Base-by-base conservation (phyloP, 2,888 invertebrate species). In the Ennomos quercinarius region DNA sequence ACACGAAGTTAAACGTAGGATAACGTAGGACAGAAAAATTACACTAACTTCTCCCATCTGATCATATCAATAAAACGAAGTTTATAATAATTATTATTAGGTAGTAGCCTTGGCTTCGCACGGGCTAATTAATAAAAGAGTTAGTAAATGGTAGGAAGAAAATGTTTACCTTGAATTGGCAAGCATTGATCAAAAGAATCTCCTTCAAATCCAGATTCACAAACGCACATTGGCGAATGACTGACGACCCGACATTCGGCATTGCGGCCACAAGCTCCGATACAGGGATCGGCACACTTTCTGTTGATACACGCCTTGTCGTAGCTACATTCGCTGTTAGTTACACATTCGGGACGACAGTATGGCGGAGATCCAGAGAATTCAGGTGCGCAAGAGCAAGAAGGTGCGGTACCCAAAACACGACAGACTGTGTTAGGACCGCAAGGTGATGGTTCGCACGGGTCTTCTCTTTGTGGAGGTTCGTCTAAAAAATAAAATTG, bases 201-300 rank as follows among this genome's bases (percentile, higher is more conserved):
- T 48, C 97, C 97, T 60, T 95, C 93, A 77, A 94, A 94, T 55
- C 94, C 94, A 35, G 87, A 78, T 66, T 95, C 95, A 77, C 98
- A 98, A 54, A 94, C 94, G 77, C 98, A 98, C 59, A 97, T 95
- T 1, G 98, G 97, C 69, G 96, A 96, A 82, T 98, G 98, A 80
- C 97, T 97, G 52, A 97, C 94, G 1, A 96, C 96, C 61, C 95
- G 93, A 78, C 98, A 98, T 52, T 94, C 88, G 0, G 98, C 96
- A 56, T 95, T 94, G 63, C 94, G 93, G 51, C 97, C 97, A 70
- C 97, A 97, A 36, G 96, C 95, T 42, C 96, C 96, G 3, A 95
- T 93, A 73, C 97, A 98, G 12, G 97, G 97, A 78, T 97, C 96
- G 8, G 94, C 87, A 76, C 97, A 98, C 82, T 95, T 97, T 61